These are phyloP conservation scores for Papilio xuthus DNA, from an alignment of 1,140 invertebrate genomes.

Conservation along the genomic window DNA sequence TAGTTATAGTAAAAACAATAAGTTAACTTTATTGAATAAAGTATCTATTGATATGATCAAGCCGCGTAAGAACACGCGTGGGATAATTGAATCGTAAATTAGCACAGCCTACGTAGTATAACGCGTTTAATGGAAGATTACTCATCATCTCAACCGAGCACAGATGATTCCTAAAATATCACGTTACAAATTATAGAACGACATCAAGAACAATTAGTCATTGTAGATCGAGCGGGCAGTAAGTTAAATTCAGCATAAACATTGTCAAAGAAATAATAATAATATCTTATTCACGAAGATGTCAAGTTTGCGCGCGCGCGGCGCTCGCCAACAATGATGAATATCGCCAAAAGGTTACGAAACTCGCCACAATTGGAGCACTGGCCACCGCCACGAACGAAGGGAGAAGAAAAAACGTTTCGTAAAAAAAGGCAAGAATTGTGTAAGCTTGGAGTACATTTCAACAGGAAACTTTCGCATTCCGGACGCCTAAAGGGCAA, in stretches of 20 bases:
- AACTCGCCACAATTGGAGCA: constrained; percentile 45
- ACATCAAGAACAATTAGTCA: constrained; percentile 24
- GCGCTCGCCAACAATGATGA: constrained; percentile 41
- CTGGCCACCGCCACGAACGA: constrained; percentile 41
- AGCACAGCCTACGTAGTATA: constrained; percentile 32
- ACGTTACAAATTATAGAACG: constrained; percentile 28
- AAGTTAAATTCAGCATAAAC: constrained; percentile 8
- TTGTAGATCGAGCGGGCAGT: constrained; percentile 8
- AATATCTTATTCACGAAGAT: constrained; percentile 9
- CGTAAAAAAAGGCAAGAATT: constrained; percentile 48
- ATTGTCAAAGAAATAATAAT: constrained; percentile 17
- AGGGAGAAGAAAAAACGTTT: constrained; percentile 42
- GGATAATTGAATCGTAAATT: constrained; percentile 38
- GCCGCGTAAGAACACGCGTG: constrained; percentile 16
- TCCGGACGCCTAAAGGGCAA: constrained; percentile 42
- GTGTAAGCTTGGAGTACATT: constrained; percentile 46
- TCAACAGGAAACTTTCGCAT: constrained; percentile 47
- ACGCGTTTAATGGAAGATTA: constrained; percentile 34
- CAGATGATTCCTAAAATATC: constrained; percentile 33
- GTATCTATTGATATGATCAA: constrained; percentile 23
- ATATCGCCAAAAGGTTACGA: constrained; percentile 49
- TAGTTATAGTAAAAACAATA: constrained; percentile 26
- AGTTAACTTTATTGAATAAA: constrained; percentile 27
- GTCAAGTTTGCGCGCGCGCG: constrained; percentile 12
- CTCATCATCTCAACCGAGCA: constrained; percentile 28